Evolutionary conservation across 2,797 vertebrate species (phyloP), one percentile per base, ranked within the genome.

Genomic region (Phrynocephalus vlangalii): DNA sequence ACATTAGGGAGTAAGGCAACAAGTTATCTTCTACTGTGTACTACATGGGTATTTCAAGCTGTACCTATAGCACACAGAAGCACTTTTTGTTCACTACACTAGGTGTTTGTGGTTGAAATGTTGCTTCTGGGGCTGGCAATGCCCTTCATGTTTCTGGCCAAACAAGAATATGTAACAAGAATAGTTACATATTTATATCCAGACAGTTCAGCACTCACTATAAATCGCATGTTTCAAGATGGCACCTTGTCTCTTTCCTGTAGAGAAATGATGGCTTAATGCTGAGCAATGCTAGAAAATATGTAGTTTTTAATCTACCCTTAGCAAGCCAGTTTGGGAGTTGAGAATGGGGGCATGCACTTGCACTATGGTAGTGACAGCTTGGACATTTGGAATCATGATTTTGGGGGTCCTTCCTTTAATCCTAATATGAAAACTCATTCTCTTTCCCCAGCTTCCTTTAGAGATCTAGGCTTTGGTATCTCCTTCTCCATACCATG

Each of bases 121-220:
- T 2, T 22, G 50, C 71, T 63, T 86, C 85, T 70, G 89, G 0
- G 77, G 33, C 79, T 48, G 86, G 66, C 24, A 16, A 44, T 52
- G 33, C 7, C 1, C 0, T 0, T 2, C 87, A 85, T 75, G 89
- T 92, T 92, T 92, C 91, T 90, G 82, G 0, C 44, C 13, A 0
- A 60, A 85, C 2, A 8, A 88, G 80, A 87, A 26, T 85, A 44
- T 44, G 38, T 44, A 60, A 85, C 2, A 8, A 88, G 80, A 87
- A 26, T 85, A 88, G 90, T 80, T 56, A 86, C 82, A 88, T 81
- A 89, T 70, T 63, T 78, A 79, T 30, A 88, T 87, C 92, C 77
- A 89, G 92, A 85, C 86, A 90, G 66, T 6, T 50, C 6, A 1
- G 63, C 60, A 72, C 50, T 52, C 13, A 30, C 79, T 72, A 90